Base-by-base conservation (phyloP, 2,888 invertebrate species). In the Daptonema setosum region DNA sequence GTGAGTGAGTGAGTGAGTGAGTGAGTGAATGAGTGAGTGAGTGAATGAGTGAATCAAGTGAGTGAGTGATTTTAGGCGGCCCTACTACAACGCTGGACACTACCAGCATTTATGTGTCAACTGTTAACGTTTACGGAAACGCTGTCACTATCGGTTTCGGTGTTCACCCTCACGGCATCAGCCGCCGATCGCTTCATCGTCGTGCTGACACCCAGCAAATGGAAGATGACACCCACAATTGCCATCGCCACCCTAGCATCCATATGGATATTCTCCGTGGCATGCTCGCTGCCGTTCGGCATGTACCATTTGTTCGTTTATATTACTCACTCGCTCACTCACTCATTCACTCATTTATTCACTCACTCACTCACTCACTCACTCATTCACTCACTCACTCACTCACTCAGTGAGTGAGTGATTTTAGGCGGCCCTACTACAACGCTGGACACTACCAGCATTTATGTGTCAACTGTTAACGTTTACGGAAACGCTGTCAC, bases 401-500 rank as follows among this genome's bases (percentile, higher is more conserved):
- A n/a, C n/a, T n/a, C n/a, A n/a, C n/a, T n/a, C n/a, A n/a, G n/a
- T n/a, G n/a, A n/a, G n/a, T n/a, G n/a, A n/a, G n/a, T n/a, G n/a
- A n/a, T n/a, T n/a, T n/a, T 85, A 86, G 77, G 85, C 86, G 2
- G 87, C 87, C 1, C 73, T 86, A 52, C 76, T 86, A 14, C 87
- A 87, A 72, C 76, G 83, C 62, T 87, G 87, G 87, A 79, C 83
- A 64, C 76, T 87, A 52, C 86, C 87, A 0, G 76, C 80, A 67
- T 83, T 86, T 70, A 83, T 87, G 81, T 87, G 87, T 70, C 80
- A 83, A 0, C 82, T 87, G 70, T 85, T 86, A 63, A 86, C 87
- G 0, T 87, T 85, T 72, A 81, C 86, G 14, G 85, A 85, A 73
- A 81, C 83, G 0, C 74, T 87, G 22, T 83, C 83, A 62, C 85